These are phyloP conservation scores for Delia radicum DNA, from an alignment of 1,140 invertebrate genomes.

Conservation along the genomic window DNA sequence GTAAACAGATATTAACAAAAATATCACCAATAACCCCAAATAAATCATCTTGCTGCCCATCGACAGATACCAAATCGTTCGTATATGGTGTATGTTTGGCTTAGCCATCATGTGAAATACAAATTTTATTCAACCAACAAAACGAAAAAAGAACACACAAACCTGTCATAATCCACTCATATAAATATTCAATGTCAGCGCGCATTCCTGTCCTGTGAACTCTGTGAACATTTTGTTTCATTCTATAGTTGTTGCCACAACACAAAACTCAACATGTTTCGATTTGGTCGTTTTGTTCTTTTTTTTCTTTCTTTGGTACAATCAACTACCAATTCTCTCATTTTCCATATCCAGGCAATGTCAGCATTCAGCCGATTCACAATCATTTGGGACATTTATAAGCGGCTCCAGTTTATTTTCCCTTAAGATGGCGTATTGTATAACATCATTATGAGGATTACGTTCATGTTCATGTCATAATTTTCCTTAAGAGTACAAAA, in stretches of 20 bases:
- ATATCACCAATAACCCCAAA: slow-evolving; percentile 4
- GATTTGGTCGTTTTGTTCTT: not conserved
- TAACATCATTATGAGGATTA: slow-evolving; percentile 54
- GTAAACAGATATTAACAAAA: slow-evolving; percentile 29
- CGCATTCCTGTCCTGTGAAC: slow-evolving; percentile 14
- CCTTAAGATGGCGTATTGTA: slow-evolving; percentile 50
- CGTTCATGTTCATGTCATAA: slow-evolving; percentile 56
- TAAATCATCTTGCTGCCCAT: slow-evolving; percentile 7
- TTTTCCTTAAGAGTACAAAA: slow-evolving; percentile 37
- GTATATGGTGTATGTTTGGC: not conserved
- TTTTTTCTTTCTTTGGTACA: not conserved
- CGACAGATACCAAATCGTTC: not conserved
- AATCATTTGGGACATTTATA: too few relatives aligned
- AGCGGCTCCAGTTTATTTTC: not conserved
- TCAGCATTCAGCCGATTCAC: too few relatives aligned
- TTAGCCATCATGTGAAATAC: not conserved
- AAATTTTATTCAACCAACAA: not conserved
- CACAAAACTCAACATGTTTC: slow-evolving; percentile 16
- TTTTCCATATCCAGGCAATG: too few relatives aligned
- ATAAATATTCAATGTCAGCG: slow-evolving; percentile 22
- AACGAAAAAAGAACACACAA: not conserved
- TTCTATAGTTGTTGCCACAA: slow-evolving; percentile 41
- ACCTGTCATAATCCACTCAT: slow-evolving; percentile 20
- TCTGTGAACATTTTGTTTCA: slow-evolving; percentile 18
- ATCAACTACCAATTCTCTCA: not conserved